Evolutionary conservation across 1,140 invertebrate genomes (phyloP).

Genomic region (Oscheius sp.): DNA sequence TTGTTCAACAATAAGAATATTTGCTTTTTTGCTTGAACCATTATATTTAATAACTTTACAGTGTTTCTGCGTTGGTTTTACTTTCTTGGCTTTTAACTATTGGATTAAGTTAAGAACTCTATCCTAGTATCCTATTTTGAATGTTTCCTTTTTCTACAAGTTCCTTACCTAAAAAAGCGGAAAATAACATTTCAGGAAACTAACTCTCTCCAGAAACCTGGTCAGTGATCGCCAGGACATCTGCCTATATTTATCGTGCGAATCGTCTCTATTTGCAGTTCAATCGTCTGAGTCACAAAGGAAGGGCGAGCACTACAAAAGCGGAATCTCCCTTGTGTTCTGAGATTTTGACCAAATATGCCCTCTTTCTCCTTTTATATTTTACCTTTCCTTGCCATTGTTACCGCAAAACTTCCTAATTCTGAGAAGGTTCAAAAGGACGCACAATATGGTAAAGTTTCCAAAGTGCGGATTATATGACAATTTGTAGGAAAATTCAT

Average conservation of each 20-base stretch:
- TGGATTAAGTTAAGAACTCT: too few species aligned
- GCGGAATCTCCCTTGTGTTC: neutral
- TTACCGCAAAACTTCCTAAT: neutral
- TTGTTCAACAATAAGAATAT: too few species aligned
- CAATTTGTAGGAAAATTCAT: conserved; percentile 20
- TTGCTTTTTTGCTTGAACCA: too few species aligned
- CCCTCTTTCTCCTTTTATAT: neutral
- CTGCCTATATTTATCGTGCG: neutral
- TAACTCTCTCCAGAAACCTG: too few species aligned
- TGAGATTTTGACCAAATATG: neutral
- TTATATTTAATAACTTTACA: too few species aligned
- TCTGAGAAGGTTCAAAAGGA: conserved; percentile 8
- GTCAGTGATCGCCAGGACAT: too few species aligned
- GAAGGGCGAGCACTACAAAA: conserved; percentile 1
- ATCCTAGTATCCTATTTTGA: too few species aligned
- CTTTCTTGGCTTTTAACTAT: too few species aligned
- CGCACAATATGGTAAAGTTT: conserved; percentile 5
- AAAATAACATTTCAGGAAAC: too few species aligned
- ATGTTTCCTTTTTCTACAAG: too few species aligned
- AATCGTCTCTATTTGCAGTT: neutral
- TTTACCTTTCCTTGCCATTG: neutral
- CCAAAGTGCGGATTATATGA: neutral
- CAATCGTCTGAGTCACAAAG: conserved; percentile 2
- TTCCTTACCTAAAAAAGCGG: too few species aligned
- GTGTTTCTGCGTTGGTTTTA: too few species aligned